Evolutionary conservation across 2,888 invertebrate genomes (phyloP).

Genomic region (Chelonus formosanus): DNA sequence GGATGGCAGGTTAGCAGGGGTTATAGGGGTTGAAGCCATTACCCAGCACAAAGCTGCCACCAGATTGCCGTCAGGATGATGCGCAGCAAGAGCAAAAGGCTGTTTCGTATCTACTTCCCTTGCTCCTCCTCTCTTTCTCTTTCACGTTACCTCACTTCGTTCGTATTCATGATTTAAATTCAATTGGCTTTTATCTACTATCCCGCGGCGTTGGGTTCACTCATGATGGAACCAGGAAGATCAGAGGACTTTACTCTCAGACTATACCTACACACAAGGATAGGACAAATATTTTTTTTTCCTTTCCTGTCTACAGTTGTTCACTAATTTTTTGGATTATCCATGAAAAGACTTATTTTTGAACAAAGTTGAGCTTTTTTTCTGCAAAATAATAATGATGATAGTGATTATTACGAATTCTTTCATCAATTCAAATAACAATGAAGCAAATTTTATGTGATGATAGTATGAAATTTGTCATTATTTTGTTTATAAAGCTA

Average conservation of each 20-base stretch:
- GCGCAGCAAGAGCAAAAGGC: conserved; percentile 32
- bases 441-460: too few relatives aligned
- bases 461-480: too few relatives aligned
- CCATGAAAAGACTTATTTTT: too few relatives aligned
- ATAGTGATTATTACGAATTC: too few relatives aligned
- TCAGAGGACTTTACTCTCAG: conserved; percentile 5
- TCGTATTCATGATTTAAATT: conserved; percentile 65
- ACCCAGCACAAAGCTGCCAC: conserved; percentile 64
- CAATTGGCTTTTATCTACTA: conserved; percentile 64
- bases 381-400: too few relatives aligned
- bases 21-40: conserved; percentile 27
- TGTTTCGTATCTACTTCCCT: conserved; percentile 29
- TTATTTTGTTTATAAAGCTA: too few relatives aligned
- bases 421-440: too few relatives aligned
- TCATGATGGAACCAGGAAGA: conserved; percentile 17
- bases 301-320: too few relatives aligned
- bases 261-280: too few relatives aligned
- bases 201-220: conserved; percentile 47
- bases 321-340: too few relatives aligned
- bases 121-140: conserved; percentile 23
- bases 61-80: conserved; percentile 61
- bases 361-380: too few relatives aligned
- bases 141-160: conserved; percentile 52
- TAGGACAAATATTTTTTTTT: too few relatives aligned
- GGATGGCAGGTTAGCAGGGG: background rate